Conservation (phyloP, 2,888 invertebrate genomes). For the Dendrolimus houi region DNA sequence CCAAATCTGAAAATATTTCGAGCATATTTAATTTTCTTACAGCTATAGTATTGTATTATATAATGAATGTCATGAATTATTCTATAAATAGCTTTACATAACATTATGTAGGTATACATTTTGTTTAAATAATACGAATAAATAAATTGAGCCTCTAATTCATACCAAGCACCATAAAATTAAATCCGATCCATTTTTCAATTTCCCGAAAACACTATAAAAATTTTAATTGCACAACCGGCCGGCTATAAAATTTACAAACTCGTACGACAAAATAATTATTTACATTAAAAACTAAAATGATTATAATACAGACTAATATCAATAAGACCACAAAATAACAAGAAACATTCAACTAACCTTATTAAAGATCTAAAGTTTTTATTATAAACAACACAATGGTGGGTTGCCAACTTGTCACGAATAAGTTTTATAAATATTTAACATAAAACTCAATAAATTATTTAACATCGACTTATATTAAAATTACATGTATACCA, state of each 20-base stretch:
- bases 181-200: conserved; percentile 27
- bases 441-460: neutral
- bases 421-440: neutral
- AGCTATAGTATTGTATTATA: too few species aligned
- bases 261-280: conserved; percentile 23
- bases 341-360: neutral
- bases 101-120: conserved; percentile 5
- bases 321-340: neutral
- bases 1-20: too few species aligned
- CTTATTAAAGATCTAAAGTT: neutral
- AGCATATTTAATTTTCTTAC: too few species aligned
- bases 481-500: neutral
- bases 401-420: conserved; percentile 10
- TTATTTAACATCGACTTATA: neutral
- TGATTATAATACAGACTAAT: neutral
- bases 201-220: conserved; percentile 28
- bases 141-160: conserved; percentile 48
- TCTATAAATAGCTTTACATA: conserved; percentile 1
- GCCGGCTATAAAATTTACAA: conserved; percentile 56
- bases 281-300: conserved; percentile 27
- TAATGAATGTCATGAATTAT: too few species aligned
- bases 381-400: conserved; percentile 6
- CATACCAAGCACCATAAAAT: conserved; percentile 43
- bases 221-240: conserved; percentile 69
- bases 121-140: conserved; percentile 21